These are phyloP conservation scores for Lepus europaeus DNA, from an alignment of 2,113 vertebrate species.

Conservation along the genomic window DNA sequence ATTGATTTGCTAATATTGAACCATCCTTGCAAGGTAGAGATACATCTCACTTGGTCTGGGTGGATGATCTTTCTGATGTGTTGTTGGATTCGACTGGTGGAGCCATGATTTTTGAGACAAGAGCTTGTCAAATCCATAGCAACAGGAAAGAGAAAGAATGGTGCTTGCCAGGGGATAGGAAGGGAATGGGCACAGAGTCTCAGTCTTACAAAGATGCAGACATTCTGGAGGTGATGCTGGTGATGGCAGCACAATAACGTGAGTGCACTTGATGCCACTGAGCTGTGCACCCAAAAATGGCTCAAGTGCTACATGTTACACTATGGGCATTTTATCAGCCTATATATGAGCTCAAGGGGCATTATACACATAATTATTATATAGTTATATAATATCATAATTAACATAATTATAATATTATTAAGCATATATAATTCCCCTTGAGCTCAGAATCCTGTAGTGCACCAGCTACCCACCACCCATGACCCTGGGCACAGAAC, in stretches of 20 bases:
- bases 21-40: no score
- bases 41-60: no score
- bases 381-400: no score
- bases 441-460: not conserved
- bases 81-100: no score
- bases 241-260: not conserved
- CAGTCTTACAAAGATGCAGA: not conserved
- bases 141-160: not conserved
- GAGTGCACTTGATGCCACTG: not conserved
- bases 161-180: not conserved
- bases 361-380: no score
- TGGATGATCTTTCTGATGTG: no score
- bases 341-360: no score
- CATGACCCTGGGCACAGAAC: not conserved
- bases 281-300: not conserved
- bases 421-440: no score
- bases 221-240: not conserved
- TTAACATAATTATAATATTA: no score
- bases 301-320: not conserved
- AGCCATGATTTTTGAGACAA: not conserved
- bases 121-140: not conserved
- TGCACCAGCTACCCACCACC: no score
- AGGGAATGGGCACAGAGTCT: not conserved
- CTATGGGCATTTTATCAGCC: not conserved
- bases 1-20: no score